phyloP scores from a whole-genome alignment of 2,113 vertebrate species.

The Psilopsiagon aurifrons region DNA sequence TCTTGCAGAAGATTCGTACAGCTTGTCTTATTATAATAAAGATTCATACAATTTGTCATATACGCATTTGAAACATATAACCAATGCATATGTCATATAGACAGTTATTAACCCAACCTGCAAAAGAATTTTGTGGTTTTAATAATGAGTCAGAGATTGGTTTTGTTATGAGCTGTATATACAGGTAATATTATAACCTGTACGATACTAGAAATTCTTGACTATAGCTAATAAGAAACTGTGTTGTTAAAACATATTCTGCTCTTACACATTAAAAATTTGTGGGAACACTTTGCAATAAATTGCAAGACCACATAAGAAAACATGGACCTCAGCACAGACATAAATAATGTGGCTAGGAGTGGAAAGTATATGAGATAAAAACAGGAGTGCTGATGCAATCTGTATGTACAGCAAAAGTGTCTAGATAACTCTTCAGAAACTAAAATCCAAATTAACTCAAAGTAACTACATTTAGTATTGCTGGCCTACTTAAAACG shows the following conservation, averaged over 20 bases:
- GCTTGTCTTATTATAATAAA: background rate
- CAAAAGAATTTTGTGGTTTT: background rate
- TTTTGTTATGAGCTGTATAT: background rate
- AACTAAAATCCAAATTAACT: conserved; percentile 12
- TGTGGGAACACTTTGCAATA: background rate
- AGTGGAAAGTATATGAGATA: background rate
- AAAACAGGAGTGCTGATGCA: background rate
- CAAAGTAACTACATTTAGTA: background rate
- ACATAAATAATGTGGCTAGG: background rate
- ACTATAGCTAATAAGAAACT: background rate
- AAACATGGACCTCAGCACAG: background rate
- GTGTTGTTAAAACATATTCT: background rate
- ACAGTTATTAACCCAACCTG: background rate
- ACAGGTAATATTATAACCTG: background rate
- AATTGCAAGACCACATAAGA: conserved; percentile 25
- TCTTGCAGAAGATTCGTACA: background rate
- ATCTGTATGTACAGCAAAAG: background rate
- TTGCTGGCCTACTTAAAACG: background rate
- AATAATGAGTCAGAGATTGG: background rate
- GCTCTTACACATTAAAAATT: background rate
- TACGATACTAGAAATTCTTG: background rate
- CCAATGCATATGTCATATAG: background rate
- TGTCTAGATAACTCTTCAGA: background rate
- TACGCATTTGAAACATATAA: background rate
- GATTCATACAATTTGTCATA: background rate